Evolutionary conservation across 35 echinoderm and acorn worm species (phyloP).

Genomic region (Diadema setosum): DNA sequence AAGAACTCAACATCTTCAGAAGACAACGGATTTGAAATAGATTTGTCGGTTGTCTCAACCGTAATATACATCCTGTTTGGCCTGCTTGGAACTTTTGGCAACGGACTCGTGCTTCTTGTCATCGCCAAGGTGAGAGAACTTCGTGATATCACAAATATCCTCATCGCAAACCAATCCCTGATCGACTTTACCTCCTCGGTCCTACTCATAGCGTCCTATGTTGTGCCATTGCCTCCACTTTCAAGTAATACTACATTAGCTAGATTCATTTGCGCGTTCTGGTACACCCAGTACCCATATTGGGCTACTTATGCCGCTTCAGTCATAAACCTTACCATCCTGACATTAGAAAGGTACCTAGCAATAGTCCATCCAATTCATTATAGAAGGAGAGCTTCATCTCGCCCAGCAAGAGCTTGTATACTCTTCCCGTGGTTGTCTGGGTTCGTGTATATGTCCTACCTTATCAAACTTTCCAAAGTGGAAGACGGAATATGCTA

Average conservation of each 20-base stretch:
- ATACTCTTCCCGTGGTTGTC: neutral
- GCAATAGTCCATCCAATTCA: neutral
- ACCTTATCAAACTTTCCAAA: neutral
- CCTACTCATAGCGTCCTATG: slow-evolving; percentile 26
- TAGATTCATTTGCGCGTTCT: neutral
- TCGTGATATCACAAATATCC: slow-evolving; percentile 27
- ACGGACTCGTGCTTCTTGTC: slow-evolving; percentile 30
- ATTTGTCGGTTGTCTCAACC: no score
- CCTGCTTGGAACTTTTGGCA: neutral
- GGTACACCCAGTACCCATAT: slow-evolving; percentile 5
- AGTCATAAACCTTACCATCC: neutral
- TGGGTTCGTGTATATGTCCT: neutral
- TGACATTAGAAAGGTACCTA: slow-evolving; percentile 47
- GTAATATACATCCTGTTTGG: slow-evolving; percentile 26
- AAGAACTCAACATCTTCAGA: no score
- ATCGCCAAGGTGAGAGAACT: neutral
- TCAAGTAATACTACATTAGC: neutral
- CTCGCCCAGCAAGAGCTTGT: neutral
- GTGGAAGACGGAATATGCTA: neutral
- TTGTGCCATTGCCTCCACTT: neutral
- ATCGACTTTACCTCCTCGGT: slow-evolving; percentile 49
- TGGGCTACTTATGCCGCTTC: neutral
- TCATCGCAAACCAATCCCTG: slow-evolving; percentile 83
- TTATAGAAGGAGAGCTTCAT: neutral
- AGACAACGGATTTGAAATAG: no score